Conservation (phyloP, 1,140 invertebrate genomes). For the Calephelis virginiensis region DNA sequence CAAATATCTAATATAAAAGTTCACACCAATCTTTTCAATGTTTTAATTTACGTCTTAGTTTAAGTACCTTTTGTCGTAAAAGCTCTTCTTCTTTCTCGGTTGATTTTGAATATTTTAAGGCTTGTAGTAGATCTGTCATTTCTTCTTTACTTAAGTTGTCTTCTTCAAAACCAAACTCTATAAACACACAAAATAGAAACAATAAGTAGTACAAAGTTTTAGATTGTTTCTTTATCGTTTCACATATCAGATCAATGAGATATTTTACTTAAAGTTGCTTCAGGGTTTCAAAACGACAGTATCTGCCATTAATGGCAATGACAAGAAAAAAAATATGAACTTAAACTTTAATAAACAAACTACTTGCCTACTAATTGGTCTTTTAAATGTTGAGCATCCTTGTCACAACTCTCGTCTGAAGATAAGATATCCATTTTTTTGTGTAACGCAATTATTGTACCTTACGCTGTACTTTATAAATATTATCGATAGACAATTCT, state of each 20-base stretch:
- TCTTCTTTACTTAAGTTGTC: slow-evolving; percentile 70
- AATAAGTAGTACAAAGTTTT: neutral
- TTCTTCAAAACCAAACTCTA: slow-evolving; percentile 70
- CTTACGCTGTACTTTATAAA: too few species aligned
- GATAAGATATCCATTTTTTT: slow-evolving; percentile 21
- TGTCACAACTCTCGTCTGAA: slow-evolving; percentile 32
- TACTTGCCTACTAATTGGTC: slow-evolving; percentile 14
- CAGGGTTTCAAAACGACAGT: too few species aligned
- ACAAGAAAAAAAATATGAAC: neutral
- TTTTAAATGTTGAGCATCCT: slow-evolving; percentile 30
- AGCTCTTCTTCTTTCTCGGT: slow-evolving; percentile 56
- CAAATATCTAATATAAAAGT: too few species aligned
- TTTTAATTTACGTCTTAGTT: too few species aligned
- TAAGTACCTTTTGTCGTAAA: slow-evolving; percentile 41
- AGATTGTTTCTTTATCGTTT: too few species aligned
- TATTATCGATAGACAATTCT: too few species aligned
- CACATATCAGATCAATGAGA: too few species aligned
- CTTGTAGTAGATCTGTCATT: slow-evolving; percentile 69
- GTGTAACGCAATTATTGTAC: neutral
- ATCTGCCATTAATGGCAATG: too few species aligned
- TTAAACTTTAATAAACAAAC: neutral
- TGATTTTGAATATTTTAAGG: slow-evolving; percentile 64
- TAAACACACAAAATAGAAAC: slow-evolving; percentile 29
- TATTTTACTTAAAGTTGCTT: too few species aligned
- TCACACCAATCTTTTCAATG: too few species aligned